These are phyloP conservation scores for Isaurus tuberculatus DNA, from an alignment of 92 coral and sea anemone genomes.

Conservation along the genomic window DNA sequence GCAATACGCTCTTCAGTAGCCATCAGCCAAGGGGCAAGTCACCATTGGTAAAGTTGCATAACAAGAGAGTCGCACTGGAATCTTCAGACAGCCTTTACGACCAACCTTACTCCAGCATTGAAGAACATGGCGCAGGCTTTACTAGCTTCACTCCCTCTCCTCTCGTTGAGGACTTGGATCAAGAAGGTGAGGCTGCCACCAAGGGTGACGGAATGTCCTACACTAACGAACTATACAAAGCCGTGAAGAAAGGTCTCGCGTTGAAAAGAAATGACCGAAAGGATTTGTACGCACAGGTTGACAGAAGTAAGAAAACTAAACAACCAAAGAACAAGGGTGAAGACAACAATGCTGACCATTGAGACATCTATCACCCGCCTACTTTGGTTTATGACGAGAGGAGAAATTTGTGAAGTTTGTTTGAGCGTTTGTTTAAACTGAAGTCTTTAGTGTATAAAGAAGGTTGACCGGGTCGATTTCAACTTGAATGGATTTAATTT, in stretches of 20 bases:
- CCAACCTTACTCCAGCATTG: slow-evolving; percentile 85
- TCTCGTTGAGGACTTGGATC: slow-evolving; percentile 29
- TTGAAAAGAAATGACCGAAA: slow-evolving; percentile 39
- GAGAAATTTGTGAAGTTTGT: slow-evolving; percentile 63
- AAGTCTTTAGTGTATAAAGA: too few relatives aligned
- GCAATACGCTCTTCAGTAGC: slow-evolving; percentile 1
- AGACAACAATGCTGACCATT: not conserved
- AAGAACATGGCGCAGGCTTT: slow-evolving; percentile 90
- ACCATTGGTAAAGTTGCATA: slow-evolving; percentile 64
- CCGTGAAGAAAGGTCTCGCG: not conserved
- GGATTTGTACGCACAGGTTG: slow-evolving; percentile 70
- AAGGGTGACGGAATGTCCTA: slow-evolving; percentile 26
- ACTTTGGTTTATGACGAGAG: slow-evolving; percentile 89
- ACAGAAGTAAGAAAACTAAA: slow-evolving; percentile 64
- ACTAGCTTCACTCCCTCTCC: slow-evolving; percentile 84
- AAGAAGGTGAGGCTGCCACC: slow-evolving; percentile 4
- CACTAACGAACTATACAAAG: slow-evolving; percentile 44
- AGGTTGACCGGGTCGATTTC: too few relatives aligned
- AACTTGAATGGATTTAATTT: too few relatives aligned
- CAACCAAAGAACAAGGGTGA: slow-evolving; percentile 28
- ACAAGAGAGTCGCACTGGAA: slow-evolving; percentile 69
- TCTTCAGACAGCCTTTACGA: slow-evolving; percentile 85
- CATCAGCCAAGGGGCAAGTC: slow-evolving; percentile 35
- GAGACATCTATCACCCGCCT: slow-evolving; percentile 66
- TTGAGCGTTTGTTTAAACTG: too few relatives aligned